These are phyloP conservation scores for Pachyramphus minor DNA, from an alignment of 2,113 vertebrate genomes.

Conservation along the genomic window DNA sequence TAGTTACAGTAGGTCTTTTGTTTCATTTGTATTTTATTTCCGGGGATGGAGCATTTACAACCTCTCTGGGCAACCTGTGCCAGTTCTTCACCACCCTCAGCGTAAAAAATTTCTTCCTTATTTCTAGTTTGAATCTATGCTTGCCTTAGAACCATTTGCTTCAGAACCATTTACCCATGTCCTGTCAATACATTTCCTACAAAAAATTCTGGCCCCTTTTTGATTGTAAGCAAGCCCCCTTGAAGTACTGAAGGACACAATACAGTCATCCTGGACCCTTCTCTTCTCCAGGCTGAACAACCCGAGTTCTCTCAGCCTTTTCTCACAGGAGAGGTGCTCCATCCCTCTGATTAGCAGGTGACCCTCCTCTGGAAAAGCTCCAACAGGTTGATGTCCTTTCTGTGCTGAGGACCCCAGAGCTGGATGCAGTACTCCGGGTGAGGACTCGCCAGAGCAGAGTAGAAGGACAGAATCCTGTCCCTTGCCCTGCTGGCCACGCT, in stretches of 20 bases:
- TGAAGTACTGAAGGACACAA: neutral
- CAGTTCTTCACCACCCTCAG: neutral
- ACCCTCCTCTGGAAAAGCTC: neutral
- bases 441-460: neutral
- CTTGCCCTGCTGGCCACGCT: neutral
- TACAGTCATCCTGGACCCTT: neutral
- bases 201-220: fast-evolving
- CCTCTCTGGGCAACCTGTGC: neutral
- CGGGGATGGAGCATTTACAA: neutral
- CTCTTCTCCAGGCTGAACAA: neutral
- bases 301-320: neutral
- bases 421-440: neutral
- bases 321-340: neutral
- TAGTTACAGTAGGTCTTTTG: neutral
- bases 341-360: neutral
- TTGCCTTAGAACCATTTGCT: neutral
- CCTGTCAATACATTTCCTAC: fast-evolving
- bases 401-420: neutral
- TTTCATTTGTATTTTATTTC: neutral
- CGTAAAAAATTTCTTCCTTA: neutral
- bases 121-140: neutral
- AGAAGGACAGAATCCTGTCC: neutral
- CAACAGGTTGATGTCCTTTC: fast-evolving
- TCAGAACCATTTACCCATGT: neutral
- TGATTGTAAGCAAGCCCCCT: neutral